Evolutionary conservation across 2,888 invertebrate species (phyloP), one percentile per base, ranked within the genome.

Genomic region (Ommatoiulus sabulosus): DNA sequence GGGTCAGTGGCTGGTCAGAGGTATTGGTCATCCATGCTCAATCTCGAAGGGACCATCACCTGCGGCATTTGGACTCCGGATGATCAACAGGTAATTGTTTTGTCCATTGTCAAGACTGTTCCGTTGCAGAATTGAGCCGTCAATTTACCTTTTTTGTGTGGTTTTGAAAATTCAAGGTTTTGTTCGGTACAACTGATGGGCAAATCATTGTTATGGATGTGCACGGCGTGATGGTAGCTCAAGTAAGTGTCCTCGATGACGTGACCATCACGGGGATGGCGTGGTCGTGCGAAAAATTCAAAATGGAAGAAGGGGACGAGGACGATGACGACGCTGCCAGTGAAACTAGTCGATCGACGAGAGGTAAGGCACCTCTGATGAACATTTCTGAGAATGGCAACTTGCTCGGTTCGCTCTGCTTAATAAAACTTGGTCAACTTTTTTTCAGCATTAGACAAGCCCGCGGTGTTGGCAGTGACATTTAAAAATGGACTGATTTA

Each of bases 21-120:
- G 10, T 98, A 98, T 93, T 99, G 99, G 99, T 99, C 99, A 0
- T 97, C 98, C 86, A 97, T 98, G 97, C 93, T 99, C 90, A 98
- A 98, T 91, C 94, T 98, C 90, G 98, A 98, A 92, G 96, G 97
- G 24, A 96, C 96, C 89, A 98, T 99, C 91, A 97, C 97, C 0
- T 98, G 98, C 92, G 99, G 99, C 84, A 97, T 98, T 92, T 99
- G 99, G 99, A 97, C 98, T 15, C 99, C 99, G 0, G 98, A 98
- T 92, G 99, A 99, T 93, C 97, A 97, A 92, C 97, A 98, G 94
- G 95, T 95, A 91, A 90, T 20, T 48, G 6, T 48, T 87, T 84
- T 12, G 44, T 72, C 10, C 43, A 4, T 84, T 35, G 12, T 17
- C 52, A 20, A 20, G 3, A 20, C n/a, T n/a, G 3, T 17, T 63